Evolutionary conservation across 2,888 invertebrate species (phyloP).

Genomic region (Troides aeacus): DNA sequence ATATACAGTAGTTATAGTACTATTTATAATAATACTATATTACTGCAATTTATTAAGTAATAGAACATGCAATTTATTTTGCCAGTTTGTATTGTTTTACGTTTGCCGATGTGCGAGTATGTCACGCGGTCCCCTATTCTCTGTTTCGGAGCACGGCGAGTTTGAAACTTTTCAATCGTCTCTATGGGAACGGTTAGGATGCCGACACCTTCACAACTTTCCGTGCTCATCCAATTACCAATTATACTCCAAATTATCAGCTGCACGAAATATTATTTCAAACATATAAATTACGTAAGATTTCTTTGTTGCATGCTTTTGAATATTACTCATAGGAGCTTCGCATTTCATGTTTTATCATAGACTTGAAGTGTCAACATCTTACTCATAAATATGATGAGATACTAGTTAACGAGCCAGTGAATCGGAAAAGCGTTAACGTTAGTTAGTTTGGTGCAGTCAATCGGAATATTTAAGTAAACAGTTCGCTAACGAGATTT

Average conservation of each 20-base stretch:
- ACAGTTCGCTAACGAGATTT: neutral
- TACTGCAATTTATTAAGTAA: too few relatives aligned
- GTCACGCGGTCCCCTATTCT: too few relatives aligned
- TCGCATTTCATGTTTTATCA: neutral
- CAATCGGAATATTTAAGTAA: constrained; percentile 1
- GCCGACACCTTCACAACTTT: neutral
- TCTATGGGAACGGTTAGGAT: neutral
- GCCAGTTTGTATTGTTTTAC: too few relatives aligned
- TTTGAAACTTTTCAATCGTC: neutral
- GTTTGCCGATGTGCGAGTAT: too few relatives aligned
- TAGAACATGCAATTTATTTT: too few relatives aligned
- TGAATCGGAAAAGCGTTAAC: constrained; percentile 1
- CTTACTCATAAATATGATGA: constrained; percentile 4
- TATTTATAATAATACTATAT: too few relatives aligned
- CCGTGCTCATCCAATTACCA: neutral
- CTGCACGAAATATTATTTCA: too few relatives aligned
- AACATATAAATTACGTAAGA: too few relatives aligned
- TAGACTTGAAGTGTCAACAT: neutral
- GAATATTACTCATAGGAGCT: neutral
- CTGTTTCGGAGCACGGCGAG: too few relatives aligned
- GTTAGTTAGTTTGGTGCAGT: neutral
- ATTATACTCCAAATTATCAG: neutral
- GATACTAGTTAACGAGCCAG: neutral
- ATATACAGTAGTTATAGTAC: too few relatives aligned
- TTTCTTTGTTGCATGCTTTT: neutral